phyloP scores from a whole-genome alignment of 1,140 invertebrate species.

The Drosophila carrolli region DNA sequence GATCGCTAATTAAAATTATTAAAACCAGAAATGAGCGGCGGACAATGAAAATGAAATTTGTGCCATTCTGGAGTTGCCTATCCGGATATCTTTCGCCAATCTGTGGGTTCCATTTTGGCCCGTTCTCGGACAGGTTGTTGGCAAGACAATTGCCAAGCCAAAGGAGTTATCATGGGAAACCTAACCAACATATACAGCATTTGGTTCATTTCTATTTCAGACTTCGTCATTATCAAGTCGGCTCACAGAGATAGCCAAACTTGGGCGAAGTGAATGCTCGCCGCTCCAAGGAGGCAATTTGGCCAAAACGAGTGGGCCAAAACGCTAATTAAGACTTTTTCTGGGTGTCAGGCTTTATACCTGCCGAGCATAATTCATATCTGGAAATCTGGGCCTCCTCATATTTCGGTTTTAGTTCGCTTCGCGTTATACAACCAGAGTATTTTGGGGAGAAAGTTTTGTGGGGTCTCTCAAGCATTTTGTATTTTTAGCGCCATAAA shows the following conservation, averaged over 20 bases:
- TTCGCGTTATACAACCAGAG: conserved; percentile 1
- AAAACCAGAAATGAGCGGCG: conserved; percentile 48
- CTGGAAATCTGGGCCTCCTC: conserved; percentile 33
- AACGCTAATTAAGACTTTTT: conserved; percentile 75
- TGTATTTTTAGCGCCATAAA: conserved; percentile 77
- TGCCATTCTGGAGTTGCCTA: conserved; percentile 64
- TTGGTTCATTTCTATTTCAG: conserved; percentile 54
- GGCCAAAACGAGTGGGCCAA: conserved; percentile 38
- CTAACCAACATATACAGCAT: conserved; percentile 1
- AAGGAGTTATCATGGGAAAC: conserved; percentile 76
- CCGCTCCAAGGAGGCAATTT: conserved; percentile 58
- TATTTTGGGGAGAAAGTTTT: conserved; percentile 58
- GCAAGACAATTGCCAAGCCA: conserved; percentile 71
- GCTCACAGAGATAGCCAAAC: conserved; percentile 69
- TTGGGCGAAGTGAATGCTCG: conserved; percentile 48
- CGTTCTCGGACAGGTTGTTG: conserved; percentile 72
- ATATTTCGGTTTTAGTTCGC: conserved; percentile 19
- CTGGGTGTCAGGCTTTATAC: conserved; percentile 56
- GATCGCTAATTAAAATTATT: conserved; percentile 80
- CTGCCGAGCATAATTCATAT: conserved; percentile 70
- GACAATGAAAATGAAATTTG: conserved; percentile 74
- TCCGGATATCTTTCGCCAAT: conserved; percentile 47
- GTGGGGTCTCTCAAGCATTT: conserved; percentile 35
- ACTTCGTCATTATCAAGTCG: conserved; percentile 75
- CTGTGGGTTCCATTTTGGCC: conserved; percentile 67